A percentile compares a stretch with the other conserved stretches of the same genome.
Evolutionary conservation across 2,888 invertebrate genomes (phyloP).

Genomic region (Willowsia nigromaculata): DNA sequence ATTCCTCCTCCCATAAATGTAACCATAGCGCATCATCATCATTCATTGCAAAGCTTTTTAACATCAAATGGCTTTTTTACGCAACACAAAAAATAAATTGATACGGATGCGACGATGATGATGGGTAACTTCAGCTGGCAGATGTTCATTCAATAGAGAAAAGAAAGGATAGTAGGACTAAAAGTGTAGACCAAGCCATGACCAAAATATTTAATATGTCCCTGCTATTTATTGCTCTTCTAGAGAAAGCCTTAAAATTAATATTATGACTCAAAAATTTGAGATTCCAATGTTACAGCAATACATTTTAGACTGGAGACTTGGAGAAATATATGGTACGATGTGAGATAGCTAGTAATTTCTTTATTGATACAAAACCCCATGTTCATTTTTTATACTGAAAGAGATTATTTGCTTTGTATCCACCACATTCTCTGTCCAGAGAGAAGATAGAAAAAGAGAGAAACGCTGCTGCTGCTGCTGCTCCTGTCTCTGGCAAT

Average conservation of each 20-base stretch:
- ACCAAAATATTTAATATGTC: constrained; percentile 29
- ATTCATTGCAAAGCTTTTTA: background rate
- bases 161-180: no score
- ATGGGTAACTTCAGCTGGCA: background rate
- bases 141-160: background rate
- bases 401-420: constrained; percentile 33
- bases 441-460: no score
- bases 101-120: background rate
- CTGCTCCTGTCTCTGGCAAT: constrained; percentile 17
- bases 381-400: constrained; percentile 13
- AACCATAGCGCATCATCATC: background rate
- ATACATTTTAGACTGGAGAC: no score
- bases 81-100: background rate
- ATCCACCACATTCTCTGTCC: background rate
- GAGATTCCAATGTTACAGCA: background rate
- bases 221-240: constrained; percentile 16
- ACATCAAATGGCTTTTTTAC: background rate
- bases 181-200: no score
- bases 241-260: constrained; percentile 15
- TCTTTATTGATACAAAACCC: constrained; percentile 27
- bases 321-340: no score
- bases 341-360: background rate
- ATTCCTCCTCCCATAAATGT: background rate
- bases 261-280: constrained; percentile 39
- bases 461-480: background rate